Evolutionary conservation across 2,797 vertebrate genomes (phyloP).

Genomic region (Sitta carolinensis): DNA sequence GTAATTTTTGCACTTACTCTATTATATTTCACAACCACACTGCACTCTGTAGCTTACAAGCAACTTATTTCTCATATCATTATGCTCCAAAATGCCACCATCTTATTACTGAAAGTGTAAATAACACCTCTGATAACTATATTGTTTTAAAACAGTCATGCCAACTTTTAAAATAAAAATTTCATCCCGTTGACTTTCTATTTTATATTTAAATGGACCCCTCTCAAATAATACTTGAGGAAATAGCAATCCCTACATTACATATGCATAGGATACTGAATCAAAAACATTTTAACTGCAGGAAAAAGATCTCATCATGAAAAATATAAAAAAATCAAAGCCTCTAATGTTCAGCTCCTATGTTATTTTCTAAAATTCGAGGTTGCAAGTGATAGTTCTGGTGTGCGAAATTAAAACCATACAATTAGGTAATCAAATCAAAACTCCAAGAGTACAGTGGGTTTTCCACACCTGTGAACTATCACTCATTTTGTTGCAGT

Average conservation of each 20-base stretch:
- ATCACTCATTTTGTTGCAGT: neutral
- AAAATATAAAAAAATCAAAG: neutral
- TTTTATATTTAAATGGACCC: neutral
- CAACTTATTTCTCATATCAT: neutral
- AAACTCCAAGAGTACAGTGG: neutral
- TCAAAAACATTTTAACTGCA: neutral
- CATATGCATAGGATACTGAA: neutral
- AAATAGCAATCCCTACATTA: neutral
- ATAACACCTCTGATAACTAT: neutral
- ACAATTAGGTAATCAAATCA: neutral
- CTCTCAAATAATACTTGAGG: neutral
- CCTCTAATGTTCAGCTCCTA: neutral
- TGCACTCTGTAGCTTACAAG: neutral
- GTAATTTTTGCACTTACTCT: neutral
- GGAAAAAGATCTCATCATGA: neutral
- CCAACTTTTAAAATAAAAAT: neutral
- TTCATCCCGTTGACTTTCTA: neutral
- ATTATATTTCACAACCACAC: fast-evolving
- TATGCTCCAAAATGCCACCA: neutral
- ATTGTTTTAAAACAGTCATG: neutral
- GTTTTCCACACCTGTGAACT: neutral
- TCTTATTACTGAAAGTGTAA: neutral
- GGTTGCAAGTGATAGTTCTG: neutral
- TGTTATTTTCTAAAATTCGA: neutral
- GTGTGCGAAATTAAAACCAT: neutral